Evolutionary conservation across 2,888 invertebrate species (phyloP), one percentile per base, ranked within the genome.

Genomic region (Cephus rjabovi): DNA sequence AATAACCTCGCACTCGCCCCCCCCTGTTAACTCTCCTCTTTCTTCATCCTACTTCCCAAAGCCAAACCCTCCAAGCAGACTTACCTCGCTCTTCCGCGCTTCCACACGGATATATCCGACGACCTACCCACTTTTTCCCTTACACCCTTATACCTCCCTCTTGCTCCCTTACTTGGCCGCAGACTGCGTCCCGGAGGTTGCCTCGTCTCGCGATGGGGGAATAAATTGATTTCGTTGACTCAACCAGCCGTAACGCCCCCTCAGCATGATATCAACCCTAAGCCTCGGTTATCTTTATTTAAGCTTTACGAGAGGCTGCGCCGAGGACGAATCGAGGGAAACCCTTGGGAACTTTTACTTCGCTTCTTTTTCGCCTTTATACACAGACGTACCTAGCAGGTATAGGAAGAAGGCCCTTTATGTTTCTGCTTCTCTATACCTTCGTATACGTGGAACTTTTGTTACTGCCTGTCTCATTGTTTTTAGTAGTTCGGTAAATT

Each of bases 191-290:
- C 75, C 79, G 74, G 75, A 79, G 81, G 78, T 77, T 79, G 81
- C 78, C 70, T 81, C 56, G 56, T 56, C 56, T 56, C 56, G 56
- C 56, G 56, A 56, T 56, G 87, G 87, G 87, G 88, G 90, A 90
- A 91, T 91, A 91, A 91, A 91, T 91, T 91, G 91, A 91, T 91
- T 91, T 89, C 90, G 90, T 91, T 89, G 90, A 91, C 86, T 91
- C 90, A 90, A 91, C 89, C 89, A 90, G 89, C 88, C 90, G 90
- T 89, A 90, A 91, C 91, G 90, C 89, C 89, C 89, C 89, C 88
- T 89, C 88, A 86, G 88, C 88, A 85, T 88, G 90, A 90, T 90
- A 91, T 90, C 91, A 90, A 89, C 88, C 89, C 90, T 91, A 89
- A 90, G 90, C 89, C 89, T 87, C 88, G 88, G 91, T 91, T 91